These are phyloP conservation scores for Galeopterus variegatus DNA, from an alignment of 2,113 vertebrate genomes.

Conservation along the genomic window DNA sequence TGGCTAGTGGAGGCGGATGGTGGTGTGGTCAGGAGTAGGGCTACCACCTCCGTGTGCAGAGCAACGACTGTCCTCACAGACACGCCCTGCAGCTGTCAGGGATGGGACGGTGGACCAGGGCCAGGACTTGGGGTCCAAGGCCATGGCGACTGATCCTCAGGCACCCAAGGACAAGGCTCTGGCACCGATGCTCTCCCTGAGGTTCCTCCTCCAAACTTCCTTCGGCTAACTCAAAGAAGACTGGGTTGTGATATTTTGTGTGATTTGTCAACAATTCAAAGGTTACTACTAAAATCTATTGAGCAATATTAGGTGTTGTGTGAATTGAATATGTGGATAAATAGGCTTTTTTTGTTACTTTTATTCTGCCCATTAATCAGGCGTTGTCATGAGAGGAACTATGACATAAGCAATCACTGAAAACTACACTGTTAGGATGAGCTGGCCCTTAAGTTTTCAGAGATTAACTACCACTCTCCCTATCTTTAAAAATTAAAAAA, in stretches of 20 bases:
- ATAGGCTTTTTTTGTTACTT: neutral
- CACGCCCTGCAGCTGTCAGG: neutral
- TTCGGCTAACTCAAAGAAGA: neutral
- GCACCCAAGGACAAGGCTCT: neutral
- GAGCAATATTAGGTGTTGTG: neutral
- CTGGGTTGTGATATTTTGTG: neutral
- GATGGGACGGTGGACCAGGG: neutral
- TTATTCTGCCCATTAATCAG: neutral
- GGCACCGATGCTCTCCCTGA: neutral
- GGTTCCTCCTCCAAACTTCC: neutral
- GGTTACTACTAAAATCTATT: neutral
- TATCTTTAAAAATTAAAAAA: neutral
- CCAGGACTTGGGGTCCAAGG: neutral
- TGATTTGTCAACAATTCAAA: neutral
- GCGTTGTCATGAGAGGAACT: neutral
- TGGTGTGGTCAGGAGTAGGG: rapidly evolving
- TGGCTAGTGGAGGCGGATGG: neutral
- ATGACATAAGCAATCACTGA: neutral
- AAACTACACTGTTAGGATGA: neutral
- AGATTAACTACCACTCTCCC: neutral
- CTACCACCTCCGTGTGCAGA: neutral
- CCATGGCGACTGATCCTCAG: too few relatives aligned
- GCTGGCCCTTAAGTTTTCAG: neutral
- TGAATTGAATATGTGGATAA: neutral
- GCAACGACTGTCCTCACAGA: neutral